phyloP scores from a whole-genome alignment of 2,888 invertebrate genomes.

The Margaritifera margaritifera region DNA sequence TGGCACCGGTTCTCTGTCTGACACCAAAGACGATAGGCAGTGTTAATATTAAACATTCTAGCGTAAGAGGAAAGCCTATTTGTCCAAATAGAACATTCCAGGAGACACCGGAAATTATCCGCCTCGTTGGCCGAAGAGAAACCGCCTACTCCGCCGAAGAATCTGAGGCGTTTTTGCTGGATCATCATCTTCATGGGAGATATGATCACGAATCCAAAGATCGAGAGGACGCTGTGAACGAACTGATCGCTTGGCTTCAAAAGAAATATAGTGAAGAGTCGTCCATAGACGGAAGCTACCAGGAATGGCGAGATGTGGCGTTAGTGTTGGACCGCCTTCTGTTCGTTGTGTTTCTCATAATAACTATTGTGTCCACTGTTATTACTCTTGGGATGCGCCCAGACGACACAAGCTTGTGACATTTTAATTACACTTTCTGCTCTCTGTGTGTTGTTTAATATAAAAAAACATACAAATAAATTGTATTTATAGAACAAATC shows the following conservation, averaged over 20 bases:
- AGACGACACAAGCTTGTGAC: constrained; percentile 1
- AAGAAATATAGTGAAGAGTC: constrained; percentile 48
- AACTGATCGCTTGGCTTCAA: constrained; percentile 51
- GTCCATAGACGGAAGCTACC: constrained; percentile 49
- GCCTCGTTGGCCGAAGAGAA: constrained; percentile 14
- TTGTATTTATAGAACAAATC: too few relatives aligned
- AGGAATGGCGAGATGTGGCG: constrained; percentile 63
- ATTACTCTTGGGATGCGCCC: constrained; percentile 58
- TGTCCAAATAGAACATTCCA: neutral
- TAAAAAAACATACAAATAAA: too few relatives aligned
- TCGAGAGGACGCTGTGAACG: constrained; percentile 43
- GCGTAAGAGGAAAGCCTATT: too few relatives aligned
- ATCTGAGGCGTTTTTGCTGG: constrained; percentile 1
- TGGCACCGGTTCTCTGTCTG: constrained; percentile 43
- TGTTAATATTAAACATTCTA: too few relatives aligned
- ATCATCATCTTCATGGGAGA: neutral
- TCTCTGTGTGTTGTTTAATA: too few relatives aligned
- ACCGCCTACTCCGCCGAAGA: constrained; percentile 11
- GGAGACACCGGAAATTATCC: constrained; percentile 14
- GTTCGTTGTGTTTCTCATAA: constrained; percentile 55
- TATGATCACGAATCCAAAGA: constrained; percentile 29
- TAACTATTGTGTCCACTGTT: constrained; percentile 53
- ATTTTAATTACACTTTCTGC: too few relatives aligned
- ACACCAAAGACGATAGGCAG: constrained; percentile 25
- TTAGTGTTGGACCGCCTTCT: constrained; percentile 59